A percentile compares a stretch with the other conserved stretches of the same genome.
Evolutionary conservation across 2,113 vertebrate genomes (phyloP).

Genomic region (Coreoperca whiteheadi): DNA sequence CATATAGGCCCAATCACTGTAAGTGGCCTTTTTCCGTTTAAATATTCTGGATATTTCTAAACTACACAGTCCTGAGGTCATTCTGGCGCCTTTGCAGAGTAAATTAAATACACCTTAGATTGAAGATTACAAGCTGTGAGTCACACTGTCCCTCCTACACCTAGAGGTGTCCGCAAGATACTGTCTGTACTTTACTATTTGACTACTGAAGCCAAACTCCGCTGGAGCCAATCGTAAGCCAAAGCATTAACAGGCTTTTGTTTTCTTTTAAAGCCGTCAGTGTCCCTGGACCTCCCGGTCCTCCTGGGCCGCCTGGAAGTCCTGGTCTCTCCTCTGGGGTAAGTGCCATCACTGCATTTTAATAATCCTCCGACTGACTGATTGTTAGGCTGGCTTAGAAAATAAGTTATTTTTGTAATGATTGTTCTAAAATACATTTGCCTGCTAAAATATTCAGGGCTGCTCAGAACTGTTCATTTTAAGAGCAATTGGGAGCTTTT

Average conservation of each 20-base stretch:
- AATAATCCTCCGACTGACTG: background rate
- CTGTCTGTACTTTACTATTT: background rate
- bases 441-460: background rate
- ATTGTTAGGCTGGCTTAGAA: background rate
- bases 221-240: background rate
- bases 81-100: background rate
- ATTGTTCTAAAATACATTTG: background rate
- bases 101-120: too few species aligned
- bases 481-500: background rate
- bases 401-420: background rate
- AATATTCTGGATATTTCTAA: background rate
- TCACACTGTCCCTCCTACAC: background rate
- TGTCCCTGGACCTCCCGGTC: conserved; percentile 92
- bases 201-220: background rate
- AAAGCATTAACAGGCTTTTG: background rate
- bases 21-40: conserved; percentile 58
- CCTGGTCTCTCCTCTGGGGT: conserved; percentile 88
- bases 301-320: conserved; percentile 89
- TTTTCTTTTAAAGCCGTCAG: conserved; percentile 82
- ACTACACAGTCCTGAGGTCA: background rate
- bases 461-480: background rate
- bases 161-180: background rate
- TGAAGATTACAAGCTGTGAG: too few species aligned
- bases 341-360: conserved; percentile 63
- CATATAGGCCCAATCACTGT: conserved; percentile 87